phyloP scores from a whole-genome alignment of 2,888 invertebrate species.

The Timandra comae region DNA sequence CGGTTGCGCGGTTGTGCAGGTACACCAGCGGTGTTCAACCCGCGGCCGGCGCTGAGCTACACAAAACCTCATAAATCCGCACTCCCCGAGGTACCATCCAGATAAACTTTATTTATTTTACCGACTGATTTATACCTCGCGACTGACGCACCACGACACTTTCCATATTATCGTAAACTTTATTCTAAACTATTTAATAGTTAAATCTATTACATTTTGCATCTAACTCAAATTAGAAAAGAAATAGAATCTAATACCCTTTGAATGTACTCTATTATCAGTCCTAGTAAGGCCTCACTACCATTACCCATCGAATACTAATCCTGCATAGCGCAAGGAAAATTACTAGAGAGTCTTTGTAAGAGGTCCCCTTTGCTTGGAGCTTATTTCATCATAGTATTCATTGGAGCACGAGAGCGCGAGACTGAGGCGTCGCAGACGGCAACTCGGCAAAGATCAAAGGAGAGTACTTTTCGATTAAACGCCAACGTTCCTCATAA shows the following conservation, averaged over 20 bases:
- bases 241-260: no score
- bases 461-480: slow-evolving; percentile 44
- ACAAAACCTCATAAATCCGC: slow-evolving; percentile 49
- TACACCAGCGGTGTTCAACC: slow-evolving; percentile 16
- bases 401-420: slow-evolving; percentile 35
- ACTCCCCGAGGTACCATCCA: slow-evolving; percentile 45
- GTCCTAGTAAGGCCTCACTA: slow-evolving; percentile 11
- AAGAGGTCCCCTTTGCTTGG: slow-evolving; percentile 22
- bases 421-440: slow-evolving; percentile 29
- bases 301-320: slow-evolving; percentile 17
- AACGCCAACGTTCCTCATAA: slow-evolving; percentile 37
- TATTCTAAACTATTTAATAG: no score
- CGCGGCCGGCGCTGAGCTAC: slow-evolving; percentile 27
- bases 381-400: slow-evolving; percentile 35
- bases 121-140: slow-evolving; percentile 47
- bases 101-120: slow-evolving; percentile 59
- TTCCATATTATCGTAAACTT: slow-evolving; percentile 15
- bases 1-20: no score
- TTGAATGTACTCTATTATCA: no score
- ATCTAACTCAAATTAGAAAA: no score
- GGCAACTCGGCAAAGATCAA: slow-evolving; percentile 39
- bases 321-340: slow-evolving; percentile 24
- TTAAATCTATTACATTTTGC: no score
- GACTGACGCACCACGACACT: slow-evolving; percentile 30
- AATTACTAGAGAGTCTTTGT: slow-evolving; percentile 30